Base-by-base conservation (phyloP, 2,113 vertebrate genomes). In the Sporophila hypoxantha region DNA sequence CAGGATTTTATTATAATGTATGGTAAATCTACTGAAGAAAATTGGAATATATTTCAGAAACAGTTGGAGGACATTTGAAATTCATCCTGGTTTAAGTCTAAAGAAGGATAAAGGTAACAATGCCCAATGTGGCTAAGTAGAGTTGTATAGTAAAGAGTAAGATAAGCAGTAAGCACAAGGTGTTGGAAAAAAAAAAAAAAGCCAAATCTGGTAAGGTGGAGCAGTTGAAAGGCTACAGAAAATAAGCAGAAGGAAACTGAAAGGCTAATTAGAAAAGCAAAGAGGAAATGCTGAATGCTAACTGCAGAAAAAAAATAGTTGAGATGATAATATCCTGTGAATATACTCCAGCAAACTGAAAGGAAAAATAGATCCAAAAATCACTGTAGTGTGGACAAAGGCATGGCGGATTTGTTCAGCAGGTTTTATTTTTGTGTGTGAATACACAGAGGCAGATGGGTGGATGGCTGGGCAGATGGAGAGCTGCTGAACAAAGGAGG, bases 101-200 rank as follows among this genome's bases (percentile, higher is more conserved):
- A 93, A 95, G 91, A 89, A 76, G 92, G 90, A 93, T 95, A 92
- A 95, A 94, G 88, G 93, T 96, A 95, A 94, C 95, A 93, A 93
- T 93, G 81, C 87, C 71, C 85, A 78, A 74, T 90, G 83, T 85
- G 71, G 89, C 76, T 96, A 94, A 95, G 92, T 39, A 92, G 90
- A 81, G 81, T 92, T 94, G 78, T 93, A 67, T 80, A 91, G 76
- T 37, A 87, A 92, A 88, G 76, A 91, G 90, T 85, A 80, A 90
- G 95, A 95, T 95, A 95, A 93, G 87, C 87, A 93, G 52, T 87
- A 93, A 93, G 65, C 75, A 93, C 53, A 95, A 95, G 89, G 92
- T 92, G 62, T 86, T 91, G 88, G 15, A 10, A 29, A 77, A 91
- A 71, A 87, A n/a, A 84, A n/a, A 84, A 41, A 8, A 10, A 16